Conservation (phyloP, 2,888 invertebrate species). For the Pinctada fucata region DNA sequence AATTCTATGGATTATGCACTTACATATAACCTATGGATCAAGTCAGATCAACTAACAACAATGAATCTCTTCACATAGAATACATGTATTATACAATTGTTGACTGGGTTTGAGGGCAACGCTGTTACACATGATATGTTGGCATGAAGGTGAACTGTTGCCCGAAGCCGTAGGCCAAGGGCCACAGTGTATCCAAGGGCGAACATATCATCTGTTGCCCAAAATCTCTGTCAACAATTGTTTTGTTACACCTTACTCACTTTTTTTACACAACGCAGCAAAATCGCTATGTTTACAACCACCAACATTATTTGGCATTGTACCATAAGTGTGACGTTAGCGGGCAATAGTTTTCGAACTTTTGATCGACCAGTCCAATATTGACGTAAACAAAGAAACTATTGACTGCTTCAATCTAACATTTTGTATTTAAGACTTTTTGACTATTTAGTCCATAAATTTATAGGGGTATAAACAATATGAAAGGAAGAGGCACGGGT, state of each 20-base stretch:
- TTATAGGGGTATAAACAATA: neutral
- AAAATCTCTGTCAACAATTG: neutral
- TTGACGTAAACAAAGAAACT: neutral
- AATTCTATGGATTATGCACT: too few species aligned
- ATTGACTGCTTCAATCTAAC: neutral
- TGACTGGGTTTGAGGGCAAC: neutral
- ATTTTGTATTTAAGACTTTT: conserved; percentile 3
- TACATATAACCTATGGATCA: too few species aligned
- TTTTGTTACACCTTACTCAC: neutral
- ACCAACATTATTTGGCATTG: neutral
- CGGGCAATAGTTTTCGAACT: neutral
- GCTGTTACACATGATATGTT: neutral
- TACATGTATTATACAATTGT: neutral
- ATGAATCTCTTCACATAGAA: too few species aligned
- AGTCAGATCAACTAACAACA: too few species aligned
- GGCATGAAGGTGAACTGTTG: too few species aligned
- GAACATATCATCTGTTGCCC: neutral
- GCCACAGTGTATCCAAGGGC: neutral
- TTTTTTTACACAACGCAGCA: neutral
- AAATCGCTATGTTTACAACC: too few species aligned
- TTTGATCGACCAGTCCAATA: neutral
- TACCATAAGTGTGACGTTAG: neutral
- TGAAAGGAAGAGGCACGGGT: too few species aligned
- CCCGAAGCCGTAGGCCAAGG: too few species aligned
- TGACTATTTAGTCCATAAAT: neutral